Base-by-base conservation (phyloP, 2,113 vertebrate species). In the Cygnus buccinator region DNA sequence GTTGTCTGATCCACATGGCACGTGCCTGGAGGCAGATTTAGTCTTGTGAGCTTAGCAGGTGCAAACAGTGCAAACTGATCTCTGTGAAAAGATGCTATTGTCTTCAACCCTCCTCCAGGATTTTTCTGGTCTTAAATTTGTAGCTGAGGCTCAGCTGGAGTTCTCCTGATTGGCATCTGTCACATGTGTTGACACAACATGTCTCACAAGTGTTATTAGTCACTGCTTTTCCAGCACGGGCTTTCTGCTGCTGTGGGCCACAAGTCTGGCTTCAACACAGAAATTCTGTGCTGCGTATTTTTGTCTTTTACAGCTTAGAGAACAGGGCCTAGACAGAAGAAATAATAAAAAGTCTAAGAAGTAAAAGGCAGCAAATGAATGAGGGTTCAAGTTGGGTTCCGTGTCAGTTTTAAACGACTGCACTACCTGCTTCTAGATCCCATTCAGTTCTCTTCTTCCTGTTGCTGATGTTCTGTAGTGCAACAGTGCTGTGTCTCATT, bases 101-200 rank as follows among this genome's bases (percentile, higher is more conserved):
- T 94, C 80, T 93, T 87, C 76, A 65, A 19, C 23, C 5, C 57
- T 84, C 48, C 58, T 81, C 18, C 70, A 62, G 54, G 65, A 46
- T 65, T 82, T 41, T 61, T 72, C 26, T 61, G 48, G 37, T 61
- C 76, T 92, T 68, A 68, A 73, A 79, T 73, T 65, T 62, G 25
- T 79, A 57, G 62, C 83, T 73, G 52, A 70, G 80, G 26, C 83
- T 96, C 84, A 92, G 25, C 77, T 94, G 89, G 54, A 71, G 33
- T 75, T 20, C 75, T 86, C 2, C 21, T 77, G 79, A 72, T 65
- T 82, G 57, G 58, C 54, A 54, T 88, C 76, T 93, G 77, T 89
- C 70, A 54, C 35, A 22, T 4, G 0, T 81, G 67, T 90, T 90
- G 61, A 73, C 68, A 93, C 29, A 93, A 65, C 37, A 19, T 8